Percentiles rank a stretch among this genome's conserved stretches.
Conservation (phyloP, 2,888 invertebrate species). For the Pristionchus exspectatus region DNA sequence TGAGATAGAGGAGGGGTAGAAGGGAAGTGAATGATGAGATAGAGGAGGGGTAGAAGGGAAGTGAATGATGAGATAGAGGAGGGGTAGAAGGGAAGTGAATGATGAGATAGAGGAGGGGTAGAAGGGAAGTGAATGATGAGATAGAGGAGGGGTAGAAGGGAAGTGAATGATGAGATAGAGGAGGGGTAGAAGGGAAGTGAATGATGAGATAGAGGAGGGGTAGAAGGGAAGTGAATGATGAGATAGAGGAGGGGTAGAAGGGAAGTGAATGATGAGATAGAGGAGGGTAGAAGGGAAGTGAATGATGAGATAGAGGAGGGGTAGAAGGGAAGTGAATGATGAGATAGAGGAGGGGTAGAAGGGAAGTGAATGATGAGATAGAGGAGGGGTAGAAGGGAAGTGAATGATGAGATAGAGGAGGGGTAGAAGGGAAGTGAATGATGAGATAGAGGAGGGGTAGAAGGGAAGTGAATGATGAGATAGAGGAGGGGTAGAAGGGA, state of each 20-base stretch:
- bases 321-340: no score
- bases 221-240: no score
- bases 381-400: no score
- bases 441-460: slow-evolving; percentile 52
- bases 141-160: no score
- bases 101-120: slow-evolving; percentile 53
- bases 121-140: slow-evolving; percentile 61
- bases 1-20: slow-evolving; percentile 53
- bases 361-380: slow-evolving; percentile 60
- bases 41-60: no score
- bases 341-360: slow-evolving; percentile 53
- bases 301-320: slow-evolving; percentile 56
- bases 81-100: no score
- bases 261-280: slow-evolving; percentile 59
- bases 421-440: no score
- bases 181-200: no score
- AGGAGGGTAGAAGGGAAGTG: no score
- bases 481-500: no score
- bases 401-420: slow-evolving; percentile 58
- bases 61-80: slow-evolving; percentile 58
- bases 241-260: no score
- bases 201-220: slow-evolving; percentile 55
- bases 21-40: slow-evolving; percentile 60
- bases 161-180: slow-evolving; percentile 59
- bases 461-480: slow-evolving; percentile 61